These are phyloP conservation scores for Cyclargus thomasi DNA, from an alignment of 1,140 invertebrate species.

Conservation along the genomic window DNA sequence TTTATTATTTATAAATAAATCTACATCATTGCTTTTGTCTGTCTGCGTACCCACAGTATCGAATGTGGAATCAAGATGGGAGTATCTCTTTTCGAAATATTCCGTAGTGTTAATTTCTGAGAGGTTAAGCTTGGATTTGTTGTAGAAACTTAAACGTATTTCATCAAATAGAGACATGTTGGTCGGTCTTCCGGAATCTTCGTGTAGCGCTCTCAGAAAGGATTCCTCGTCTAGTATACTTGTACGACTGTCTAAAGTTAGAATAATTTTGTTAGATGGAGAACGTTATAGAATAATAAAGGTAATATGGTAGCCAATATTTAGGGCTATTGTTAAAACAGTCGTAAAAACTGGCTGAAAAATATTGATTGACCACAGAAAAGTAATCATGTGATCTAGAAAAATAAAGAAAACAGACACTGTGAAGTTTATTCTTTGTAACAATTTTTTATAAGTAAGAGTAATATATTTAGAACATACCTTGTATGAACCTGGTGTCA, in stretches of 20 bases:
- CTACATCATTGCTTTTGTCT: slow-evolving; percentile 28
- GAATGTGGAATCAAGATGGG: slow-evolving; percentile 25
- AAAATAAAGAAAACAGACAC: too few relatives aligned
- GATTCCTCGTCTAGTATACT: slow-evolving; percentile 58
- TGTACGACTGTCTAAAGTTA: slow-evolving; percentile 44
- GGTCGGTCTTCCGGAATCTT: slow-evolving; percentile 49
- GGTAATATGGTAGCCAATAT: too few relatives aligned
- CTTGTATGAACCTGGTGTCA: slow-evolving; percentile 48
- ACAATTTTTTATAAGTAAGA: too few relatives aligned
- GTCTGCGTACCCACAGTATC: slow-evolving; percentile 40
- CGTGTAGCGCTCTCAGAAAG: slow-evolving; percentile 50
- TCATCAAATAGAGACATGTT: slow-evolving; percentile 62
- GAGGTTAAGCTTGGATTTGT: slow-evolving; percentile 36
- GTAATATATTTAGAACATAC: slow-evolving; percentile 31
- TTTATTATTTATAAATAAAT: slow-evolving; percentile 6
- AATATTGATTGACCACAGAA: too few relatives aligned
- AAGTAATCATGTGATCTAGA: too few relatives aligned
- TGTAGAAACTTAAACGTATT: slow-evolving; percentile 55
- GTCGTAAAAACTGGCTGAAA: too few relatives aligned
- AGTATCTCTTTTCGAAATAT: slow-evolving; percentile 30
- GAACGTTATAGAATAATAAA: background rate
- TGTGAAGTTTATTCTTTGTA: too few relatives aligned
- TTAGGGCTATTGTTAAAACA: too few relatives aligned
- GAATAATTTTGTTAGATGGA: slow-evolving; percentile 2
- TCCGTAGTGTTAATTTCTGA: slow-evolving; percentile 28